phyloP scores from a whole-genome alignment of 1,140 invertebrate genomes.

The Drosophila virilis region DNA sequence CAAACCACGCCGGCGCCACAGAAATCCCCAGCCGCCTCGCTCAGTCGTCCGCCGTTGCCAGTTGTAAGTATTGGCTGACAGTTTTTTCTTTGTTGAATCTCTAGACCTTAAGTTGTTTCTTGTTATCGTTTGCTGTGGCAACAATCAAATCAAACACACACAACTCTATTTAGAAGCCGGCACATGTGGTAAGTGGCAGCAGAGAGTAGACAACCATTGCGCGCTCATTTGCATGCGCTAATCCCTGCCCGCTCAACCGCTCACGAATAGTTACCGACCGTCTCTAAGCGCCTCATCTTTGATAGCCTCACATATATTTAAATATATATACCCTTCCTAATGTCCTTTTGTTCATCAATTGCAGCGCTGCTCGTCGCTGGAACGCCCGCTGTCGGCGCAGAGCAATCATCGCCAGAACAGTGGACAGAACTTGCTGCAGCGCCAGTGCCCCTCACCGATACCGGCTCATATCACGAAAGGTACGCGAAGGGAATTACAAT shows the following conservation, averaged over 20 bases:
- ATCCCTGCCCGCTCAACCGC: constrained; percentile 14
- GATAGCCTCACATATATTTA: neutral
- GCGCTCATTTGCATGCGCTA: constrained; percentile 74
- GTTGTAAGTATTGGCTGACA: constrained; percentile 85
- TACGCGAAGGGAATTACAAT: constrained; percentile 57
- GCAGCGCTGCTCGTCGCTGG: constrained; percentile 92
- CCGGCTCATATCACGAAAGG: constrained; percentile 91
- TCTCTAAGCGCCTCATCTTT: constrained; percentile 18
- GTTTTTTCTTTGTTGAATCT: neutral
- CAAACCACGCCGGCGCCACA: constrained; percentile 73
- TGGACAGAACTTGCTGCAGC: constrained; percentile 85
- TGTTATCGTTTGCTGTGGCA: constrained; percentile 47
- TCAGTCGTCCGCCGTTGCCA: constrained; percentile 86
- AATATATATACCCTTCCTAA: neutral
- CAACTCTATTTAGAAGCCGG: constrained; percentile 66
- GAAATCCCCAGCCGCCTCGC: constrained; percentile 76
- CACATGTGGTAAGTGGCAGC: constrained; percentile 78
- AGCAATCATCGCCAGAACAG: constrained; percentile 85
- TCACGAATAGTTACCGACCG: constrained; percentile 8
- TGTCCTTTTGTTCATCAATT: constrained; percentile 46
- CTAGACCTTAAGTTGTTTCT: constrained; percentile 67
- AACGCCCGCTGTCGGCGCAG: constrained; percentile 88
- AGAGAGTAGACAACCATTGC: constrained; percentile 21
- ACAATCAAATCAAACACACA: constrained; percentile 10
- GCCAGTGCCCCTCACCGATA: constrained; percentile 87